Evolutionary conservation across 2,113 vertebrate species (phyloP), one percentile per base, ranked within the genome.

Genomic region (Eretmochelys imbricata): DNA sequence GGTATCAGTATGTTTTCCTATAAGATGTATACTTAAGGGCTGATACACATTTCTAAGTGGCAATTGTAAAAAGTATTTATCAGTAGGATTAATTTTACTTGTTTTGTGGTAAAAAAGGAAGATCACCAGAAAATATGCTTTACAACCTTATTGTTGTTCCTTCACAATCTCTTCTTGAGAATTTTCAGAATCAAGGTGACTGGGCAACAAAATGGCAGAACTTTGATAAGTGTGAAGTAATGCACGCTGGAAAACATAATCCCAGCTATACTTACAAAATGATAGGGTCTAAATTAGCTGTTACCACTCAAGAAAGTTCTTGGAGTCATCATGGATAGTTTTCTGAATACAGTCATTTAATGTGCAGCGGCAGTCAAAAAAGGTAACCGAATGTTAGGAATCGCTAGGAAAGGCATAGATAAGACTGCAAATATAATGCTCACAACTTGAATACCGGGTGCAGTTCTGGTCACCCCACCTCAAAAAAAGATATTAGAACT

Each of bases 11-110:
- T 8, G 8, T 20, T 29, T 4, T 54, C 85, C 85, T 19, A 46
- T 6, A 0, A 65, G 48, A 42, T 51, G n/a, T 84, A 25, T 0
- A 11, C 16, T 35, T 16, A 79, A 29, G 46, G 42, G 75, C 75
- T 46, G 24, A 72, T 48, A 8, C 75, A 42, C 42, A 42, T 42
- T 42, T 42, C 42, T 42, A 42, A 42, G 42, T 42, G 42, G 42
- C 42, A 42, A 42, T 5, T 42, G 42, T 42, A 42, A 42, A 42
- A 42, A 42, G 42, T 42, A 42, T 42, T 42, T 48, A 48, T 29
- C 75, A 13, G 12, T 46, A 48, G 24, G 11, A 6, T 78, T 78
- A 27, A 46, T 78, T 27, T 78, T 78, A 14, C 13, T 78, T 78
- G 38, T 19, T 72, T 72, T 76, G 72, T 76, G 10, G 10, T 25